A percentile compares a stretch with the other conserved stretches of the same genome.
These are phyloP conservation scores for Musca vetustissima DNA, from an alignment of 1,140 invertebrate genomes.

Conservation along the genomic window DNA sequence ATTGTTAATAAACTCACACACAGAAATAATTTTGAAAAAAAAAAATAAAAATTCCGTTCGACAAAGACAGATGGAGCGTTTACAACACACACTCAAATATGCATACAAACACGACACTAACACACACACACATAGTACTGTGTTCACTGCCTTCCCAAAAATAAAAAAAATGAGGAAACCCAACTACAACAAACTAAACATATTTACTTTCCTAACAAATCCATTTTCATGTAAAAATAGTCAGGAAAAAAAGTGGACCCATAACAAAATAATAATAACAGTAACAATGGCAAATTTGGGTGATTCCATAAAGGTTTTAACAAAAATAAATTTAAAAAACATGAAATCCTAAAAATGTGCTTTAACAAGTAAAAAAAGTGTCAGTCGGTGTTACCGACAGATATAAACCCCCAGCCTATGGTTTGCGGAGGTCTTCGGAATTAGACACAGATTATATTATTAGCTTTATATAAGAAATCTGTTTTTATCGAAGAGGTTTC, in stretches of 20 bases:
- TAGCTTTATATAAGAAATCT: no score
- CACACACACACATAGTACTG: neutral
- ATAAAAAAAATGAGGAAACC: neutral
- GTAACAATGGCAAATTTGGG: no score
- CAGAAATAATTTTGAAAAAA: neutral
- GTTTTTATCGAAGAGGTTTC: no score
- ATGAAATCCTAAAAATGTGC: no score
- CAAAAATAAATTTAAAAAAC: no score
- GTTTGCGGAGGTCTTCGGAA: no score
- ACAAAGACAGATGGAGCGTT: neutral
- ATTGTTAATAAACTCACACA: slow-evolving; percentile 13
- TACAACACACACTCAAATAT: neutral
- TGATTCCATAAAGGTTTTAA: no score
- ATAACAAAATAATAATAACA: no score
- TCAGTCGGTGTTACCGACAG: no score
- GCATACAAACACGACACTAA: neutral
- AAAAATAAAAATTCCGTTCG: neutral
- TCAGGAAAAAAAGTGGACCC: neutral
- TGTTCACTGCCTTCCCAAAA: slow-evolving; percentile 9
- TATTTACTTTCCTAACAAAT: slow-evolving; percentile 6
- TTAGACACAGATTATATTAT: no score
- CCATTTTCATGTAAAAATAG: slow-evolving; percentile 7
- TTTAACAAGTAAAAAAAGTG: no score
- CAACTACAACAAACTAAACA: neutral
- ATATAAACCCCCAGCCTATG: no score